Percentiles rank a stretch among this genome's conserved stretches.
Conservation (phyloP, 2,888 invertebrate species). For the Chymomyza caudatula region DNA sequence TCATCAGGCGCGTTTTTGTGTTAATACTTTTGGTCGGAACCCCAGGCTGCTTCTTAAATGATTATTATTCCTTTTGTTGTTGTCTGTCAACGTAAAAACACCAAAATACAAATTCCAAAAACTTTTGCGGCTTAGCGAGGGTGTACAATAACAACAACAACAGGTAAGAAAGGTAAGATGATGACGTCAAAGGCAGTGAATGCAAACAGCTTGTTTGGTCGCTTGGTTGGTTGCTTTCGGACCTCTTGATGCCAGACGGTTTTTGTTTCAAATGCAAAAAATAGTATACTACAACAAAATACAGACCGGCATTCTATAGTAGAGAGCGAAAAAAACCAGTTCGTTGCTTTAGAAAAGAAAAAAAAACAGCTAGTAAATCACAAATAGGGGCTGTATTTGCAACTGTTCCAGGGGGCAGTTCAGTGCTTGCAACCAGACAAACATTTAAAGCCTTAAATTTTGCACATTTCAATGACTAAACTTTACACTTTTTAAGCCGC, state of each 20-base stretch:
- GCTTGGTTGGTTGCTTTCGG: constrained; percentile 19
- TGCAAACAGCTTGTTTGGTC: constrained; percentile 16
- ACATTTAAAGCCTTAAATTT: not conserved
- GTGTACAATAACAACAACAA: not conserved
- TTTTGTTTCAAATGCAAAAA: constrained; percentile 32
- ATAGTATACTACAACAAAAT: not conserved
- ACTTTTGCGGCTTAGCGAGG: not conserved
- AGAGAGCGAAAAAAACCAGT: constrained; percentile 43
- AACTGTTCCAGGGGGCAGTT: constrained; percentile 1
- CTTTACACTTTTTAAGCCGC: not conserved
- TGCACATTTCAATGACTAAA: not conserved
- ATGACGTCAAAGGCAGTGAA: constrained; percentile 49
- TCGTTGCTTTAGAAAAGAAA: constrained; percentile 23
- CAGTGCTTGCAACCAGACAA: not conserved
- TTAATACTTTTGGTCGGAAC: not conserved
- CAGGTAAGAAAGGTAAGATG: not conserved
- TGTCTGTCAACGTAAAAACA: constrained; percentile 5
- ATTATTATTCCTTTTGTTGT: not conserved
- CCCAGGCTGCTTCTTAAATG: too few relatives aligned
- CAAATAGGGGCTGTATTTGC: constrained; percentile 36
- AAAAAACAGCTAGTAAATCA: constrained; percentile 19
- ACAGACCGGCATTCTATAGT: constrained; percentile 57
- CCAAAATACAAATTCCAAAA: not conserved
- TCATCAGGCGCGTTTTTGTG: not conserved
- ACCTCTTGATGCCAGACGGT: constrained; percentile 35